Evolutionary conservation across 2,113 vertebrate genomes (phyloP), one percentile per base, ranked within the genome.

Genomic region (Thomomys bottae): DNA sequence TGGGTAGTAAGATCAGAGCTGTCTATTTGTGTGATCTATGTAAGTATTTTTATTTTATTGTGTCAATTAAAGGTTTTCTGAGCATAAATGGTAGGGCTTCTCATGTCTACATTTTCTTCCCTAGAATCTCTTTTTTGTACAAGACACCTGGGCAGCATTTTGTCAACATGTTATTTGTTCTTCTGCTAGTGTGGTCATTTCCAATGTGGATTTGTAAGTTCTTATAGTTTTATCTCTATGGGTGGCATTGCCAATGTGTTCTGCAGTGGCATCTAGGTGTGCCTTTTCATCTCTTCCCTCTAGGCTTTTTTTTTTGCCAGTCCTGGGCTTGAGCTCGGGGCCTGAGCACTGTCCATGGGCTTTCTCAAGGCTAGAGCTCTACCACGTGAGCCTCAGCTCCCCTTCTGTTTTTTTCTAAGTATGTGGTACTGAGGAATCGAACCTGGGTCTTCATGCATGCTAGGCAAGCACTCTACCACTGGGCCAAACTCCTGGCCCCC

Each of bases 201-300:
- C 71, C 8, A 67, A n/a, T 64, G 49, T 23, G 32, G 15, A 18
- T 64, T 34, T 90, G 26, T 66, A 64, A 70, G 40, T 40, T 57
- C 88, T 49, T 75, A 54, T 64, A 88, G 82, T 89, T 87, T 87
- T 87, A 42, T 28, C 32, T 94, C 64, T 59, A 70, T 42, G 24
- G 5, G 23, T 24, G 49, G 49, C 49, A 54, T 54, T 54, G 24
- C 59, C 6, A 5, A 61, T 61, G 20, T 26, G 6, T 26, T n/a
- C n/a, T 21, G 23, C 18, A 36, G 4, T 68, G 67, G 24, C 36
- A 20, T 36, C 32, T 30, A 17, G 17, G 6, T 32, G 32, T 36
- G 2, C n/a, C 5, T 70, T 36, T 76, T 75, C 79, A 87, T 34
- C 6, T 64, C 40, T 87, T 45, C 87, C 30, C 6, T n/a, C n/a